Evolutionary conservation across 2,797 vertebrate species (phyloP).

Genomic region (Orestias chungarensis): DNA sequence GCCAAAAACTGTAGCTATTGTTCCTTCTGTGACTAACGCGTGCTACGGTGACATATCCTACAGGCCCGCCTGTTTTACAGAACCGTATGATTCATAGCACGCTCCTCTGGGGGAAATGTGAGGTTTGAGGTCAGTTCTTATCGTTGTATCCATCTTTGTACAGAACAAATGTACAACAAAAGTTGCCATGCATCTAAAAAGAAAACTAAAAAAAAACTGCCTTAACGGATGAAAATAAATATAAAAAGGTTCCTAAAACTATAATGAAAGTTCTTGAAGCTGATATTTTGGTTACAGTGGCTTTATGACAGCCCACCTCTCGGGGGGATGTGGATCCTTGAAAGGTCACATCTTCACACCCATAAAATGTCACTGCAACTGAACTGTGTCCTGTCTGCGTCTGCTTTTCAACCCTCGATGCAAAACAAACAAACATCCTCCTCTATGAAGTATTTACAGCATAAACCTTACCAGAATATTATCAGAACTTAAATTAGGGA

Average conservation of each 20-base stretch:
- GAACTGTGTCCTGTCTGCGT: conserved; percentile 26
- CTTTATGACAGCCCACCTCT: neutral
- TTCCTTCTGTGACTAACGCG: conserved; percentile 51
- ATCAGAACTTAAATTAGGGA: neutral
- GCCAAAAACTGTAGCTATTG: neutral
- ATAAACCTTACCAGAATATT: neutral
- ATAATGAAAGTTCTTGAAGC: conserved; percentile 3
- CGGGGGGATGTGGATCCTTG: conserved; percentile 21
- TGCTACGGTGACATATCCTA: conserved; percentile 17
- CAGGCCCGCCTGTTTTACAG: neutral
- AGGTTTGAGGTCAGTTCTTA: conserved; percentile 41
- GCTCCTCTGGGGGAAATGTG: conserved; percentile 48
- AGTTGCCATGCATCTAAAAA: no score
- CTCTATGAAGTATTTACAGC: conserved; percentile 1
- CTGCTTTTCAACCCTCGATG: conserved; percentile 14
- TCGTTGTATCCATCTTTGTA: conserved; percentile 24
- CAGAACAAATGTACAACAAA: neutral
- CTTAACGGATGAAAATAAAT: neutral
- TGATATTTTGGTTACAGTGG: neutral
- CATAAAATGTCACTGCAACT: conserved; percentile 50
- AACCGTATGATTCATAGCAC: conserved; percentile 59
- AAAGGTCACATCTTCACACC: conserved; percentile 67
- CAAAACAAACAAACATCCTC: conserved; percentile 11
- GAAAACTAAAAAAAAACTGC: neutral
- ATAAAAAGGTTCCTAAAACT: conserved; percentile 9